These are phyloP conservation scores for Drosophila mayaguana DNA, from an alignment of 2,888 invertebrate species.

Conservation along the genomic window DNA sequence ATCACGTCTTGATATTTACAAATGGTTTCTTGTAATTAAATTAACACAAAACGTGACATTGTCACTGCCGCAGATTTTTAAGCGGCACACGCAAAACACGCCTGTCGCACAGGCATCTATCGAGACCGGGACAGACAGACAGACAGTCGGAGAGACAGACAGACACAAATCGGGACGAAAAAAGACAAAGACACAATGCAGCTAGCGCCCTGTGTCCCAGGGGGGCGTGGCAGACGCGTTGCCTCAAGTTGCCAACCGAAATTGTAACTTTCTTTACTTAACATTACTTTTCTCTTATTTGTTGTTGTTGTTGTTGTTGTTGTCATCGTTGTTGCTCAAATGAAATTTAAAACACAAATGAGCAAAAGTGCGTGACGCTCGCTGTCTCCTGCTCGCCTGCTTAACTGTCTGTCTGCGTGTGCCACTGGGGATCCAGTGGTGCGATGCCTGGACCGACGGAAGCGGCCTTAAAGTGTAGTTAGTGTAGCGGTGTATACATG, in stretches of 20 bases:
- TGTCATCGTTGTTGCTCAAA: constrained; percentile 44
- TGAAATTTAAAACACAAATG: constrained; percentile 79
- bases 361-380: constrained; percentile 74
- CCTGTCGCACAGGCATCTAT: not conserved
- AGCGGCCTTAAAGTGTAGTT: constrained; percentile 62
- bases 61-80: constrained; percentile 78
- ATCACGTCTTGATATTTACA: constrained; percentile 80
- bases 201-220: constrained; percentile 41
- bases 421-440: constrained; percentile 55
- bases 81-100: constrained; percentile 49
- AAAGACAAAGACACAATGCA: constrained; percentile 57
- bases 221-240: constrained; percentile 40
- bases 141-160: not conserved
- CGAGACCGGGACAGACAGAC: no score
- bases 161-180: constrained; percentile 59
- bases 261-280: constrained; percentile 70
- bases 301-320: constrained; percentile 34
- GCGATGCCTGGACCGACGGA: constrained; percentile 33
- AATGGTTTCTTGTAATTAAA: constrained; percentile 80
- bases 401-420: constrained; percentile 43
- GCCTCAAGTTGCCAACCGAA: constrained; percentile 36
- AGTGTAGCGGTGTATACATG: constrained; percentile 26
- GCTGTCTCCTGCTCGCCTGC: constrained; percentile 8
- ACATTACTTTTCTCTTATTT: constrained; percentile 44
- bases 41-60: constrained; percentile 80